Evolutionary conservation across 2,113 vertebrate species (phyloP).

Genomic region (Apodemus sylvaticus): DNA sequence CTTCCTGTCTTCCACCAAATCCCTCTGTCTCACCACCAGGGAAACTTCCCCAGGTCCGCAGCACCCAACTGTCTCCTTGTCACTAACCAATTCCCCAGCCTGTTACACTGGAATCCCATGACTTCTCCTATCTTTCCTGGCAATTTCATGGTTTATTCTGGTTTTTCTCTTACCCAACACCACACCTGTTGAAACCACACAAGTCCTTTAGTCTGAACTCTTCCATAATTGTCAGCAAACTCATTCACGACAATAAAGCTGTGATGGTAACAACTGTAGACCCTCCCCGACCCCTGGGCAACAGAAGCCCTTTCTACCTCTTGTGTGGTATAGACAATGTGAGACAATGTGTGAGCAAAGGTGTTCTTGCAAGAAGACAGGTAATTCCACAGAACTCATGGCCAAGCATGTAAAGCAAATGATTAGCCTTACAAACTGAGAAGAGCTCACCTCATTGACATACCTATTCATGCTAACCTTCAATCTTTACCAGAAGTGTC

Average conservation of each 20-base stretch:
- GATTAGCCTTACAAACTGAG: not conserved
- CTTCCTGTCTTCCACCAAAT: conserved; percentile 4
- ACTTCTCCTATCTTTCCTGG: conserved; percentile 54
- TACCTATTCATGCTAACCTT: not conserved
- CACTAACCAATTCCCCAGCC: conserved; percentile 51
- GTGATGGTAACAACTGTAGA: not conserved
- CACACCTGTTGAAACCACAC: conserved; percentile 48
- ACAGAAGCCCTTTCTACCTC: not conserved
- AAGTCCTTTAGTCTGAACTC: conserved; percentile 21
- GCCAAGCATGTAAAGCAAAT: not conserved
- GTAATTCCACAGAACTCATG: not conserved
- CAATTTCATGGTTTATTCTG: conserved; percentile 4
- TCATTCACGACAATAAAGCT: not conserved
- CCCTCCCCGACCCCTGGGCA: not conserved
- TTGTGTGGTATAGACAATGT: not conserved
- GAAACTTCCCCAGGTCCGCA: conserved; percentile 18
- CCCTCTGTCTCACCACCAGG: conserved; percentile 55
- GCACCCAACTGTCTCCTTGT: conserved; percentile 29
- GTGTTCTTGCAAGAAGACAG: not conserved
- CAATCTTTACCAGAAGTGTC: not conserved
- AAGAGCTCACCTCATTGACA: not conserved
- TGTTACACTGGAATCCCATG: not conserved
- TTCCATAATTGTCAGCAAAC: not conserved
- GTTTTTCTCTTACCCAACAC: not conserved
- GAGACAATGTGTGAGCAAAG: not conserved